Base-by-base conservation (phyloP, 1,140 invertebrate species). In the Plectus sambesii region DNA sequence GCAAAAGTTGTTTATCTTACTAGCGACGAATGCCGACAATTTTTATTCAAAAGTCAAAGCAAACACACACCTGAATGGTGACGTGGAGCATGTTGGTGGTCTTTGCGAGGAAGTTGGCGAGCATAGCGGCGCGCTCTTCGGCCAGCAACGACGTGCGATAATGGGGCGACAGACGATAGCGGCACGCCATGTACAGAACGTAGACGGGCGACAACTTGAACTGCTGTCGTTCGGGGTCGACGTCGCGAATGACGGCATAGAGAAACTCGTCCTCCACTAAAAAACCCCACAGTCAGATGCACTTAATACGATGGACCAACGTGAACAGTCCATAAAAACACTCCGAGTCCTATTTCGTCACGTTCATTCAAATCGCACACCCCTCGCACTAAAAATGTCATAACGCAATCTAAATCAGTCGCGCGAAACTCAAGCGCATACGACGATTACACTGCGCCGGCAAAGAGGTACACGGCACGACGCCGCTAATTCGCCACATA, bases 161-260 rank as follows among this genome's bases (percentile, higher is more conserved):
- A 33, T 55, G n/a, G 40, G 48, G 42, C 2, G 56, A 46, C 8
- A 68, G 41, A 27, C 60, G 46, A 36, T 63, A 54, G 15, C 64
- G 57, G 20, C 50, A 44, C 1, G 55, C 45, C 53, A 67, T 56
- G 33, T 64, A 64, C 22, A 64, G 42, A 9, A 59, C 42, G 38
- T 64, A 68, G 6, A 65, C 64, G 5, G 63, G 63, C 2, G 64
- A 46, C n/a, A 63, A 43, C 4, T 44, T 48, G 40, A 62, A 60
- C 15, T 27, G 20, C 9, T 22, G 26, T 56, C 24, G 22, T 47
- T 30, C 5, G 22, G 19, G 0, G 23, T 26, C 2, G 15, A 15
- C n/a, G n/a, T n/a, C n/a, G n/a, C n/a, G n/a, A n/a, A n/a, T n/a
- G n/a, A n/a, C n/a, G n/a, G 29, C 42, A 9, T 25, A 38, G 8